A percentile compares a stretch with the other conserved stretches of the same genome.
phyloP scores from a whole-genome alignment of 2,113 vertebrate species.

The Phasianus colchicus region DNA sequence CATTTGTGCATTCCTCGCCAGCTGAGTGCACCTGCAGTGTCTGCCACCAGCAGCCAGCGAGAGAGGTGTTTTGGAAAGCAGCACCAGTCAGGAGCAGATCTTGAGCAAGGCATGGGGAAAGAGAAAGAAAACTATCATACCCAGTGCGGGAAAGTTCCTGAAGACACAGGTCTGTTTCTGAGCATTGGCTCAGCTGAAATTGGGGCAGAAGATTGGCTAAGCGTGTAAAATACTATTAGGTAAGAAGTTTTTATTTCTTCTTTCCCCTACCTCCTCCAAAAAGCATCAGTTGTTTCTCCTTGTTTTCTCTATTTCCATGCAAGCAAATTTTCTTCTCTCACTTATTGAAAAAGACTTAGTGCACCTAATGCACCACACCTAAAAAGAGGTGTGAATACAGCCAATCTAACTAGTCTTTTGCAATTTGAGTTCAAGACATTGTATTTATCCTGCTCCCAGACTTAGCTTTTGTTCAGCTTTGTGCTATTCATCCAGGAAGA shows the following conservation, averaged over 20 bases:
- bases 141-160: neutral
- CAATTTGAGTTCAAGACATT: neutral
- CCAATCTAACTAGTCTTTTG: neutral
- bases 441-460: neutral
- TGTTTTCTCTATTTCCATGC: neutral
- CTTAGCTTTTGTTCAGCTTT: neutral
- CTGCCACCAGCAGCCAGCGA: accelerated
- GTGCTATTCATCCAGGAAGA: neutral
- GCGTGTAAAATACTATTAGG: neutral
- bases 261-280: neutral
- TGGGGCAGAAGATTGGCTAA: neutral
- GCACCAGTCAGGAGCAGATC: neutral
- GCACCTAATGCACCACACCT: neutral
- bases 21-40: neutral
- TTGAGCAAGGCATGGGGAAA: neutral
- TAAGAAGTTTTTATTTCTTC: neutral
- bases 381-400: neutral
- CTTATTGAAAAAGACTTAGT: neutral
- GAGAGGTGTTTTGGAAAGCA: neutral
- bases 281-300: neutral
- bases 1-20: neutral
- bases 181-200: neutral
- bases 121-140: neutral
- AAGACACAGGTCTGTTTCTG: neutral
- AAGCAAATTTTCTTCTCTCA: neutral